Conservation (phyloP, 1,140 invertebrate genomes). For the Drosophila varians region DNA sequence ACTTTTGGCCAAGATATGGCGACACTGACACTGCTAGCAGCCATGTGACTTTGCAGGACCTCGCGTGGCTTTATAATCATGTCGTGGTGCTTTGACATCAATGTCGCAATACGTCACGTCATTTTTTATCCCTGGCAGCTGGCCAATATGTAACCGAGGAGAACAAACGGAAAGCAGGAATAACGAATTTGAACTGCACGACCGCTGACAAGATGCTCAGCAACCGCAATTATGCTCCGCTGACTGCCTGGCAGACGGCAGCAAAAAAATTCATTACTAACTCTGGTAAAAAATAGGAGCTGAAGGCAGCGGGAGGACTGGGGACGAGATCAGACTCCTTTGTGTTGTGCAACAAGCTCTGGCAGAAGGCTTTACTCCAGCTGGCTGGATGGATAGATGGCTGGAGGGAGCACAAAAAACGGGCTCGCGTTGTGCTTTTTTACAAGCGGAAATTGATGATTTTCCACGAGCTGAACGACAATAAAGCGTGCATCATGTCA, state of each 20-base stretch:
- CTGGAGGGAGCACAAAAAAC: slow-evolving; percentile 36
- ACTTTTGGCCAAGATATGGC: too few species aligned
- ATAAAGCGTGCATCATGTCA: slow-evolving; percentile 79
- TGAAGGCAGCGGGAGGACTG: not conserved
- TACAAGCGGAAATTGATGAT: slow-evolving; percentile 82
- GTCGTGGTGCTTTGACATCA: slow-evolving; percentile 58
- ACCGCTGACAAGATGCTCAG: slow-evolving; percentile 65
- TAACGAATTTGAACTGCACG: slow-evolving; percentile 40
- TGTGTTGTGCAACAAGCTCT: slow-evolving; percentile 37
- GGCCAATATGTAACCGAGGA: slow-evolving; percentile 48
- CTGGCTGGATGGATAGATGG: slow-evolving; percentile 27
- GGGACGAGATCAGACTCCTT: not conserved
- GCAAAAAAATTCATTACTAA: slow-evolving; percentile 68
- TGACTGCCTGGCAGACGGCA: slow-evolving; percentile 30
- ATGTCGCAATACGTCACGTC: slow-evolving; percentile 58
- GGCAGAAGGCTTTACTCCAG: slow-evolving; percentile 40
- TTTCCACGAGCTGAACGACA: slow-evolving; percentile 72
- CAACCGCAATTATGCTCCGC: slow-evolving; percentile 64
- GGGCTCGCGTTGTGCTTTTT: slow-evolving; percentile 70
- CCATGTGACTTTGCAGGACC: slow-evolving; percentile 1
- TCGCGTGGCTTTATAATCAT: slow-evolving; percentile 53
- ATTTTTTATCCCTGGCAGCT: slow-evolving; percentile 62
- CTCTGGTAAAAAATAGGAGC: slow-evolving; percentile 11
- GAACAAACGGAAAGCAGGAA: slow-evolving; percentile 27
- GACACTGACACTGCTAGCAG: too few species aligned